Evolutionary conservation across 2,113 vertebrate genomes (phyloP).

Genomic region (Leptobrachium ailaonicum): DNA sequence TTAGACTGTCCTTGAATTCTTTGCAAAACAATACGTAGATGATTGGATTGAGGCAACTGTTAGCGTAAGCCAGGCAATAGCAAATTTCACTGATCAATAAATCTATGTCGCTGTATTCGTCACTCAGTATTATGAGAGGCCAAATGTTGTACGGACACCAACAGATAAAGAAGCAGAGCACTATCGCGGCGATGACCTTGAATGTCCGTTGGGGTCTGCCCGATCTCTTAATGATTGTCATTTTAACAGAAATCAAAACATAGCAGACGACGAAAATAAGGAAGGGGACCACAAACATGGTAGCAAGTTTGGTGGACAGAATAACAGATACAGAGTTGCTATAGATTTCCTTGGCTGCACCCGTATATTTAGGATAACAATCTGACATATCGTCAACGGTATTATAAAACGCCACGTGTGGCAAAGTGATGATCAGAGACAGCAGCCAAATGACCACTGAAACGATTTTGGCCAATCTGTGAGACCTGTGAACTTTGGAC

Average conservation of each 20-base stretch:
- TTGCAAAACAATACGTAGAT: conserved; percentile 79
- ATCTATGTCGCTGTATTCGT: background rate
- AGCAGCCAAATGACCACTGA: conserved; percentile 55
- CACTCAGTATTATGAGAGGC: background rate
- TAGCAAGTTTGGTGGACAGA: background rate
- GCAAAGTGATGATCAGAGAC: conserved; percentile 53
- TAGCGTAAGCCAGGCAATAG: conserved; percentile 67
- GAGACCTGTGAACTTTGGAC: conserved; percentile 63
- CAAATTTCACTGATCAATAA: background rate
- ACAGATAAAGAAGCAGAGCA: conserved; percentile 29
- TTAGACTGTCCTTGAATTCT: conserved; percentile 75
- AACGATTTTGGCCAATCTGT: conserved; percentile 47
- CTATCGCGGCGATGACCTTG: conserved; percentile 4
- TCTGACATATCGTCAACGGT: background rate
- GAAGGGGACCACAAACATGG: conserved; percentile 23
- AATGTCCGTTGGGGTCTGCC: background rate
- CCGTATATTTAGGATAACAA: conserved; percentile 1
- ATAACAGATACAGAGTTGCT: conserved; percentile 1
- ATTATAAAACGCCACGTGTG: conserved; percentile 34
- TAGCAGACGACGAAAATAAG: conserved; percentile 1
- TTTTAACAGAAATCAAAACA: background rate
- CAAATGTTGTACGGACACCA: conserved; percentile 33
- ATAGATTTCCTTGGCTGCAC: background rate
- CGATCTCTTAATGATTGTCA: background rate
- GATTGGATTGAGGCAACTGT: conserved; percentile 78